These are phyloP conservation scores for Bombus terrestris DNA, from an alignment of 1,140 invertebrate species.

Conservation along the genomic window DNA sequence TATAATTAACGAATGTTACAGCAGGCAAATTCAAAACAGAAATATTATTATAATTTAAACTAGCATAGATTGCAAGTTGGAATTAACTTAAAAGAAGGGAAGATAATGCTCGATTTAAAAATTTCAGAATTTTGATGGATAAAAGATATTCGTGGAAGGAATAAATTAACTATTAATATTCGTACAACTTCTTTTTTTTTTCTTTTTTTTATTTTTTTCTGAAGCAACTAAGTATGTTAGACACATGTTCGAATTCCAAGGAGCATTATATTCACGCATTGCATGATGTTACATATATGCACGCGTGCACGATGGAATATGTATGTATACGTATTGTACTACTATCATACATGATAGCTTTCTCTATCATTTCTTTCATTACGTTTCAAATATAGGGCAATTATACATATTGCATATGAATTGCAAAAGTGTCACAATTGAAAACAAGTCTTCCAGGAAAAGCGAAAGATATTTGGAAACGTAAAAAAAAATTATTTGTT, in stretches of 20 bases:
- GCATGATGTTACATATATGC: slow-evolving; percentile 8
- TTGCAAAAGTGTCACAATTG: background rate
- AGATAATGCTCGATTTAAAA: background rate
- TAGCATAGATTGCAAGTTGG: background rate
- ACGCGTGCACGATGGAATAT: background rate
- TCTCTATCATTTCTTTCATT: slow-evolving; percentile 13
- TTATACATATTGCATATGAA: too few species aligned
- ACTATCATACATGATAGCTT: background rate
- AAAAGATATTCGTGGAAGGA: background rate
- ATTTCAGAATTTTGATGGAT: background rate
- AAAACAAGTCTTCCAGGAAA: too few species aligned
- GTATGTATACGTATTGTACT: background rate
- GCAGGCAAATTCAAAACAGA: background rate
- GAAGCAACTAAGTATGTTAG: background rate
- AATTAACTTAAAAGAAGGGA: background rate
- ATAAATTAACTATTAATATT: background rate
- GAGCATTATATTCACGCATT: background rate
- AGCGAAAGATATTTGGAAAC: too few species aligned
- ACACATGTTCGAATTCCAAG: slow-evolving; percentile 1
- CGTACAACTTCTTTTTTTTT: background rate
- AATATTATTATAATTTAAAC: background rate
- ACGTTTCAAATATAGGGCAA: too few species aligned
- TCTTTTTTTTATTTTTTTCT: too few species aligned
- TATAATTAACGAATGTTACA: background rate
- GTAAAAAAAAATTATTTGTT: too few species aligned